Base-by-base conservation (phyloP, 2,113 vertebrate genomes). In the Eidolon helvum region DNA sequence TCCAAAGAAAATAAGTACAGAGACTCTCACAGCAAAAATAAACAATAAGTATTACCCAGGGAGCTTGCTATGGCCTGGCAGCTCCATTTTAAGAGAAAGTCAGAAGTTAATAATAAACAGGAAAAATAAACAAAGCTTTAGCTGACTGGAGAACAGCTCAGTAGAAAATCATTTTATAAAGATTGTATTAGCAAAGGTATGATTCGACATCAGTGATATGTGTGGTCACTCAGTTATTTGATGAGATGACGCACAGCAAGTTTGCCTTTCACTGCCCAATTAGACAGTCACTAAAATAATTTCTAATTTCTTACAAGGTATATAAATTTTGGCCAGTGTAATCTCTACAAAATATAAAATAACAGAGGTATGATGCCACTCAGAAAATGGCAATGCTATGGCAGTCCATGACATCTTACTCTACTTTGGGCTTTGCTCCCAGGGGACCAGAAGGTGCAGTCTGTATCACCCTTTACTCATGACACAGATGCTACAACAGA, bases 161-260 rank as follows among this genome's bases (percentile, higher is more conserved):
- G 72, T 89, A 97, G 68, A 87, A 96, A 96, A 93, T 90, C 57
- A 48, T 68, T 91, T 90, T 65, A 91, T 53, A 88, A 91, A 94
- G 87, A 77, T 43, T 91, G 38, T 65, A 82, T 40, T 77, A 94
- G 87, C 90, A 93, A 95, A 97, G 93, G 92, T 87, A 48, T 77
- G 87, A 93, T 50, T 91, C 40, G 38, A 40, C 65, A 59, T 91
- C 21, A 33, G 19, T 69, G 72, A 80, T 33, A 77, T 63, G 87
- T 91, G 68, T 40, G 28, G 87, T 68, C 72, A 68, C 38, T 45
- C 50, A 14, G 86, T 65, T 78, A 28, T 40, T 82, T 85, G n/a
- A 82, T 6, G 22, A 68, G 35, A 45, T 69, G 59, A 80, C 5
- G 1, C 11, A 30, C 0, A 38, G 65, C 28, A 65, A 59, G 65